A percentile compares a stretch with the other conserved stretches of the same genome.
phyloP scores from a whole-genome alignment of 2,797 vertebrate species.

The Melanogrammus aeglefinus region DNA sequence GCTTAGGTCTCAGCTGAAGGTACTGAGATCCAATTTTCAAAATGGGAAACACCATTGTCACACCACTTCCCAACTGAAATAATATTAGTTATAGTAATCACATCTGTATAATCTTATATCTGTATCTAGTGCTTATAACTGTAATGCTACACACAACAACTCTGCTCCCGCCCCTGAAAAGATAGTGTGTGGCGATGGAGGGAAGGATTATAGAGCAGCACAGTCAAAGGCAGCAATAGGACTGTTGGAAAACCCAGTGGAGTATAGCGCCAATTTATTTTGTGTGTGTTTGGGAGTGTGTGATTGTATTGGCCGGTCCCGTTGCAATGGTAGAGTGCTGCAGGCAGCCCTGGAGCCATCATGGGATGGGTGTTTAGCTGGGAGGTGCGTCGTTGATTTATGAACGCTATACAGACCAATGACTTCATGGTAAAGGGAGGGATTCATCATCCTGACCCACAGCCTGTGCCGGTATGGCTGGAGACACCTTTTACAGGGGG shows the following conservation, averaged over 20 bases:
- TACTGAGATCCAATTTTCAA: too few species aligned
- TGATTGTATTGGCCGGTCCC: not conserved
- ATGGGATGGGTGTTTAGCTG: slow-evolving; percentile 15
- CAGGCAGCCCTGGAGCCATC: slow-evolving; percentile 22
- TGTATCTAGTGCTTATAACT: not conserved
- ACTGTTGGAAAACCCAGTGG: not conserved
- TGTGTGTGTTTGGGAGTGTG: not conserved
- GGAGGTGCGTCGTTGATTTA: slow-evolving; percentile 37
- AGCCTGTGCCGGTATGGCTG: not conserved
- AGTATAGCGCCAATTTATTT: not conserved
- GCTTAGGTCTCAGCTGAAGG: too few species aligned
- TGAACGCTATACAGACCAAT: slow-evolving; percentile 18
- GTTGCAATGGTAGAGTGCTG: slow-evolving; percentile 14
- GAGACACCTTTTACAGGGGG: not conserved
- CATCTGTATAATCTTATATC: not conserved
- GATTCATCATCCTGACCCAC: slow-evolving; percentile 21
- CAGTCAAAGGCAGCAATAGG: not conserved
- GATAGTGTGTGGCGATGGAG: not conserved
- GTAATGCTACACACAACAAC: too few species aligned
- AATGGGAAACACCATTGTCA: too few species aligned
- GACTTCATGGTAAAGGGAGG: slow-evolving; percentile 11
- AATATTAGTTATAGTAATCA: too few species aligned
- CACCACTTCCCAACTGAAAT: too few species aligned
- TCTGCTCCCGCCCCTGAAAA: too few species aligned
- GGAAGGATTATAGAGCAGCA: not conserved